Evolutionary conservation across 2,113 vertebrate genomes (phyloP), one percentile per base, ranked within the genome.

Genomic region (Gadus macrocephalus): DNA sequence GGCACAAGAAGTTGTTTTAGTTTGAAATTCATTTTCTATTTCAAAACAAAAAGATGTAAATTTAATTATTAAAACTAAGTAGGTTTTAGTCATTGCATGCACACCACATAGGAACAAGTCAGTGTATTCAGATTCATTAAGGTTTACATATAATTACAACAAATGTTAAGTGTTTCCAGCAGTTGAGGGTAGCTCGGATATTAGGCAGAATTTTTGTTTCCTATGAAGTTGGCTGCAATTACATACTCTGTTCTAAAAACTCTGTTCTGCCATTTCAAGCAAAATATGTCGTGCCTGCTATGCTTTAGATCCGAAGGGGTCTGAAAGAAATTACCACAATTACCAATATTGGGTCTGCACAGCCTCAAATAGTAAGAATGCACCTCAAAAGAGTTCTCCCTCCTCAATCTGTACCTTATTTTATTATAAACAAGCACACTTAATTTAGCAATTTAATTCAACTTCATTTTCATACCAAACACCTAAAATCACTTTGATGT

Each of bases 161-260:
- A 78, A 78, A 73, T 73, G 74, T 20, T 22, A 35, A 72, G 70
- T 75, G 72, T 80, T 81, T 83, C 74, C 78, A 81, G 65, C 72
- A 68, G 38, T 20, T 64, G 62, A 65, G 70, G 63, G 31, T 70
- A 70, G 59, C 62, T 68, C 58, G 71, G 73, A 71, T 83, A 68
- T 75, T 71, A 73, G 70, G 31, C 59, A 60, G 58, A 31, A 67
- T 72, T 81, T 81, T 70, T 67, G 66, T 68, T 67, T 70, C 64
- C 61, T 71, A 80, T 82, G 78, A 84, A 83, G 74, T 69, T 80
- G 74, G 75, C 64, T 75, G 53, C 74, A 86, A 80, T 83, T 86
- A 83, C 76, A 49, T 72, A 20, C 61, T 15, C 56, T 20, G 60
- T 62, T 67, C 16, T 14, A 60, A 61, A 74, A 59, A 68, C 66